Evolutionary conservation across 2,888 invertebrate genomes (phyloP).

Genomic region (Drosophila pegasa): DNA sequence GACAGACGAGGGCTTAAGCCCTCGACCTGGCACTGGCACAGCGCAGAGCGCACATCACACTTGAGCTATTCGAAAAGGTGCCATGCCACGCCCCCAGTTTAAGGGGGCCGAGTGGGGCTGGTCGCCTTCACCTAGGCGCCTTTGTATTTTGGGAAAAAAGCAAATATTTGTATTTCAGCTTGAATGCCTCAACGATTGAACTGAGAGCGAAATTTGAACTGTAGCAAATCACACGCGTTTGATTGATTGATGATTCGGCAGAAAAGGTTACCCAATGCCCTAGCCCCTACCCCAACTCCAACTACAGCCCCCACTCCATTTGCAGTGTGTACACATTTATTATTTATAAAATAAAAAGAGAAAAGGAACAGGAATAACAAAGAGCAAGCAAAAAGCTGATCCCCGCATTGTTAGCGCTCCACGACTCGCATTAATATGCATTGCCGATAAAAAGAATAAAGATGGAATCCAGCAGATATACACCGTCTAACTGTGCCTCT

Average conservation of each 20-base stretch:
- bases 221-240: slow-evolving; percentile 77
- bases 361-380: slow-evolving; percentile 2
- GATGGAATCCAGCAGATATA: slow-evolving; percentile 13
- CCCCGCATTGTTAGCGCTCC: slow-evolving; percentile 34
- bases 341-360: slow-evolving; percentile 52
- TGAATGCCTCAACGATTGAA: slow-evolving; percentile 76
- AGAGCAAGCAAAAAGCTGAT: slow-evolving; percentile 36
- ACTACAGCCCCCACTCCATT: neutral
- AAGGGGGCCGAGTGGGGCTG: neutral
- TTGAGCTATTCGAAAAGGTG: slow-evolving; percentile 31
- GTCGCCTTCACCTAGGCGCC: slow-evolving; percentile 26
- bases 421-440: slow-evolving; percentile 74
- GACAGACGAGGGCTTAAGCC: slow-evolving; percentile 54
- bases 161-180: slow-evolving; percentile 78
- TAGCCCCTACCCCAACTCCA: neutral
- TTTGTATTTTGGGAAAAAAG: slow-evolving; percentile 66
- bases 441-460: slow-evolving; percentile 60
- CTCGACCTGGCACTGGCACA: slow-evolving; percentile 37
- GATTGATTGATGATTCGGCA: slow-evolving; percentile 79
- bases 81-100: slow-evolving; percentile 19
- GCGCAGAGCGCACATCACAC: no score
- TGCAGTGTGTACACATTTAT: slow-evolving; percentile 46
- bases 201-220: slow-evolving; percentile 76
- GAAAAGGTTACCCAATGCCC: slow-evolving; percentile 38
- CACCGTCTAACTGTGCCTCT: slow-evolving; percentile 2